A percentile compares a stretch with the other conserved stretches of the same genome.
Evolutionary conservation across 2,797 vertebrate genomes (phyloP).

Genomic region (Ptychadena robeensis): DNA sequence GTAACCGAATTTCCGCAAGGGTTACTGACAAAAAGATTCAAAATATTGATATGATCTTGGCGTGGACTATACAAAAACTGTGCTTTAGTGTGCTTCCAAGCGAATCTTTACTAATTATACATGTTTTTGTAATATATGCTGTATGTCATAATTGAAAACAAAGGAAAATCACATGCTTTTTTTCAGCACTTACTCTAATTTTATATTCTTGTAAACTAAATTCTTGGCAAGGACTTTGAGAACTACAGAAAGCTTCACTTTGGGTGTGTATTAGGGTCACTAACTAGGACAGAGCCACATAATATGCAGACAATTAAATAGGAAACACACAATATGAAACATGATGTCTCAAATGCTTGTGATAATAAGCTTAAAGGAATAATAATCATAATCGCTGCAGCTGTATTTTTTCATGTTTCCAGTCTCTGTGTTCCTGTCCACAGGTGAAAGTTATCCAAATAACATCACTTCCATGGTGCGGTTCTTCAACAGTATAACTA

Average conservation of each 20-base stretch:
- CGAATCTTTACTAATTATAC: constrained; percentile 4
- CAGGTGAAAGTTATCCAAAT: not conserved
- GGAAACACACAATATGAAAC: constrained; percentile 17
- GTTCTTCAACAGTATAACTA: not conserved
- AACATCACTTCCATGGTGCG: not conserved
- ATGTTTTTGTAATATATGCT: constrained; percentile 5
- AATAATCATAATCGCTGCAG: not conserved
- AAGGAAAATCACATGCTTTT: constrained; percentile 24
- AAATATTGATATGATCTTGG: constrained; percentile 29
- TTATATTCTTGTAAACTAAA: constrained; percentile 29
- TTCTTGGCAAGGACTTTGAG: constrained; percentile 45
- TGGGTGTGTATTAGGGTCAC: constrained; percentile 49
- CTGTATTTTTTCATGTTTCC: not conserved
- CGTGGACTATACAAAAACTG: not conserved
- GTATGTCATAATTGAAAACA: constrained; percentile 14
- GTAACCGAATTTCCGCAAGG: constrained; percentile 27
- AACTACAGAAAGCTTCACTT: constrained; percentile 38
- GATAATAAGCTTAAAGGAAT: not conserved
- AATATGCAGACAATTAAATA: constrained; percentile 33
- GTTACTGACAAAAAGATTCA: constrained; percentile 24
- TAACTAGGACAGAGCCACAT: constrained; percentile 19
- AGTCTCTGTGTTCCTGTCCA: not conserved
- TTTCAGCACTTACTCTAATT: constrained; percentile 35
- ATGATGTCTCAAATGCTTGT: not conserved
- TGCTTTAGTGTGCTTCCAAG: not conserved